A percentile compares a stretch with the other conserved stretches of the same genome.
Conservation (phyloP, 2,888 invertebrate species). For the Baronia brevicornis region DNA sequence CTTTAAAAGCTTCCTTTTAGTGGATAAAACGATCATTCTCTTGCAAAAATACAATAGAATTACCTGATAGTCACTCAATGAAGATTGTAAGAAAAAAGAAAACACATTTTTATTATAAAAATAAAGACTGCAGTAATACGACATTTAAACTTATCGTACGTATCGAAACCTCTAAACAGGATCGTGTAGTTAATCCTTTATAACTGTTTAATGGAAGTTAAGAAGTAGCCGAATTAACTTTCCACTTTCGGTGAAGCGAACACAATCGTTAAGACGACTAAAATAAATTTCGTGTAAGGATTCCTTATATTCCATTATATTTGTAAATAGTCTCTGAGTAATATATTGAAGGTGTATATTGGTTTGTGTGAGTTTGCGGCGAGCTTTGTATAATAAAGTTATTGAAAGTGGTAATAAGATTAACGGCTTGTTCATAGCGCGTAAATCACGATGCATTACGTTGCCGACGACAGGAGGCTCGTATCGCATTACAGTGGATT, state of each 20-base stretch:
- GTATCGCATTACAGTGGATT: constrained; percentile 71
- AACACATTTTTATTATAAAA: no score
- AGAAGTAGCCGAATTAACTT: constrained; percentile 48
- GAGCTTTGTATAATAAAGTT: constrained; percentile 65
- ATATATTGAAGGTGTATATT: constrained; percentile 49
- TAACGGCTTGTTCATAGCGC: constrained; percentile 62
- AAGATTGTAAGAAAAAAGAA: no score
- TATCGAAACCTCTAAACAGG: constrained; percentile 5
- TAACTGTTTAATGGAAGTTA: constrained; percentile 50
- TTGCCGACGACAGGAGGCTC: constrained; percentile 63
- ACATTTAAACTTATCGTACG: constrained; percentile 11
- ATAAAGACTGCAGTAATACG: neutral
- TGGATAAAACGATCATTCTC: no score
- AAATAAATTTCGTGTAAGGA: constrained; percentile 67
- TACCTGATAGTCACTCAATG: no score
- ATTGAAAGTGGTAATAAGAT: constrained; percentile 75
- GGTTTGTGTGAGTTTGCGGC: constrained; percentile 36
- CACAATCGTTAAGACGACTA: constrained; percentile 64
- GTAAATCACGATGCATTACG: constrained; percentile 74
- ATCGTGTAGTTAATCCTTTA: constrained; percentile 30
- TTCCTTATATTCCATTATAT: constrained; percentile 31
- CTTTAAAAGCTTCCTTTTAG: no score
- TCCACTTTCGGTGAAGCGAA: constrained; percentile 52
- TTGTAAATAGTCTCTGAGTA: constrained; percentile 34
- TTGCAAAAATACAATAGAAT: no score